Percentiles rank a stretch among this genome's conserved stretches.
Evolutionary conservation across 2,797 vertebrate genomes (phyloP).

Genomic region (Sebastes nivosus): DNA sequence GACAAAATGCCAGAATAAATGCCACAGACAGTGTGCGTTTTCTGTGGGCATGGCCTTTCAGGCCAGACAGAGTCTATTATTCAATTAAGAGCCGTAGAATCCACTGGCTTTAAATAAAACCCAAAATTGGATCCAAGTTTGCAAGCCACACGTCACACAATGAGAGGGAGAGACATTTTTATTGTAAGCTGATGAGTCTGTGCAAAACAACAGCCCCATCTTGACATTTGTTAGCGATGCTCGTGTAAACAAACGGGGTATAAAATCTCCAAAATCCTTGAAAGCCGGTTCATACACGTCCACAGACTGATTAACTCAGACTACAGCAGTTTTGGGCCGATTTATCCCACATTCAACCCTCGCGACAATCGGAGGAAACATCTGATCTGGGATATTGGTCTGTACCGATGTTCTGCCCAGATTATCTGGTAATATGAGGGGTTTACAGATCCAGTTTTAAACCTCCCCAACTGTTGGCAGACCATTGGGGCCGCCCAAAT

Average conservation of each 20-base stretch:
- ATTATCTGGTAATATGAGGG: neutral
- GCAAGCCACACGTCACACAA: constrained; percentile 17
- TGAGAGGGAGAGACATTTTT: constrained; percentile 45
- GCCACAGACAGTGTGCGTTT: constrained; percentile 49
- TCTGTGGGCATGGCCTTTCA: constrained; percentile 49
- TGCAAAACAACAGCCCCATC: constrained; percentile 27
- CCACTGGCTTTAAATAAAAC: constrained; percentile 40
- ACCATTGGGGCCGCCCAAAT: neutral
- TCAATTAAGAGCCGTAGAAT: constrained; percentile 57
- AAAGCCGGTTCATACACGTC: neutral
- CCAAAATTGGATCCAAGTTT: constrained; percentile 41
- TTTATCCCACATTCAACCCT: neutral
- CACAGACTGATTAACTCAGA: neutral
- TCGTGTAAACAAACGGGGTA: constrained; percentile 32
- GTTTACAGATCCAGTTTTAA: neutral
- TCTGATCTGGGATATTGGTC: neutral
- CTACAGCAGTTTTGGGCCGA: neutral
- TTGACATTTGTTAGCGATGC: constrained; percentile 41
- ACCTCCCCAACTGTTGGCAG: neutral
- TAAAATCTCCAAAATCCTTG: constrained; percentile 14
- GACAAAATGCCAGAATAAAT: constrained; percentile 66
- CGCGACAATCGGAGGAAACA: neutral
- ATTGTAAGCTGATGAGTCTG: constrained; percentile 47
- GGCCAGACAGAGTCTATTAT: constrained; percentile 59
- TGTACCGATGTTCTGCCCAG: neutral